These are phyloP conservation scores for Pararge aegeria DNA, from an alignment of 1,140 invertebrate genomes.

Conservation along the genomic window DNA sequence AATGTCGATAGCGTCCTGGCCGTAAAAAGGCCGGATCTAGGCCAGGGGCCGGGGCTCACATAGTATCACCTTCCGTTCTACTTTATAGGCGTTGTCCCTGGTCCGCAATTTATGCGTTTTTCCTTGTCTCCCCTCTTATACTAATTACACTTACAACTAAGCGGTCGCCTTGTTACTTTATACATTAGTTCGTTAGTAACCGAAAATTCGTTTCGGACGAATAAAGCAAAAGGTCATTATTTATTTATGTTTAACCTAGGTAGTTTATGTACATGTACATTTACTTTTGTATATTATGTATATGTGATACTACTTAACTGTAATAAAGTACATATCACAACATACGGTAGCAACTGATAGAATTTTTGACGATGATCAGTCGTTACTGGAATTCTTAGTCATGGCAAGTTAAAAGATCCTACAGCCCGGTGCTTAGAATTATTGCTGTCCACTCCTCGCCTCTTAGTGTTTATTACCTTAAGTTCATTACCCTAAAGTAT, in stretches of 20 bases:
- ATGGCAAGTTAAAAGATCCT: no score
- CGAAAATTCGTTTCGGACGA: neutral
- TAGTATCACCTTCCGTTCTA: slow-evolving; percentile 61
- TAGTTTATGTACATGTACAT: no score
- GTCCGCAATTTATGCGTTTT: slow-evolving; percentile 38
- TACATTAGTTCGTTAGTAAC: slow-evolving; percentile 9
- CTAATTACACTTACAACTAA: slow-evolving; percentile 31
- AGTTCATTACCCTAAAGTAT: no score
- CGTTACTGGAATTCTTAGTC: no score
- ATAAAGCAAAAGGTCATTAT: slow-evolving; percentile 6
- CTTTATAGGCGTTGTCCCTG: slow-evolving; percentile 51
- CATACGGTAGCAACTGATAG: no score
- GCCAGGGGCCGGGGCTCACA: slow-evolving; percentile 52
- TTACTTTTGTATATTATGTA: no score
- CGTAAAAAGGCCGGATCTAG: slow-evolving; percentile 71
- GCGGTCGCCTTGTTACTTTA: slow-evolving; percentile 3
- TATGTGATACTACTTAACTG: no score
- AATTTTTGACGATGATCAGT: no score
- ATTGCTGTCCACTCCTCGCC: no score
- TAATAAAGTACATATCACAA: no score
- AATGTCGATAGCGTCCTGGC: slow-evolving; percentile 67
- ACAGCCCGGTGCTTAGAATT: no score
- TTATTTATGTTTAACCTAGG: neutral
- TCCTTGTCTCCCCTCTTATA: slow-evolving; percentile 33
- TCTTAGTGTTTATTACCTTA: no score